These are phyloP conservation scores for Coleophora flavipennella DNA, from an alignment of 2,888 invertebrate genomes.

Conservation along the genomic window DNA sequence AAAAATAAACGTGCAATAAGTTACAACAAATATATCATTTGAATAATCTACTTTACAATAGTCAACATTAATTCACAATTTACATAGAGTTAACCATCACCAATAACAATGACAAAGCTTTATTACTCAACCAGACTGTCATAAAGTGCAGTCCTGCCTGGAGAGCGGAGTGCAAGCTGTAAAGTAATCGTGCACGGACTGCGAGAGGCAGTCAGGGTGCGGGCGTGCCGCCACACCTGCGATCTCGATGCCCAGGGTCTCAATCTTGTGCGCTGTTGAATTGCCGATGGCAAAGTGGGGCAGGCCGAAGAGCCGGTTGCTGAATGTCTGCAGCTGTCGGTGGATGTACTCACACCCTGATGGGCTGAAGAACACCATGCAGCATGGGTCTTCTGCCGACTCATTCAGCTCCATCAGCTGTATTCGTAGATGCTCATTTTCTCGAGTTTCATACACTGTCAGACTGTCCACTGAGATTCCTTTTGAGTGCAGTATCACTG, in stretches of 20 bases:
- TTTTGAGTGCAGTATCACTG: conserved; percentile 28
- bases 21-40: not conserved
- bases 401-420: conserved; percentile 40
- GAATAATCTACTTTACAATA: not conserved
- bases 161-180: not conserved
- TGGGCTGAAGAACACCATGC: conserved; percentile 61
- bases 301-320: conserved; percentile 37
- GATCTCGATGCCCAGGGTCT: conserved; percentile 54
- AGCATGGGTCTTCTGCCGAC: conserved; percentile 25
- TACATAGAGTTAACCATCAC: too few relatives aligned
- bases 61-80: not conserved
- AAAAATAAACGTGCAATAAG: too few relatives aligned
- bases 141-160: not conserved
- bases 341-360: conserved; percentile 60
- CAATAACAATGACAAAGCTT: too few relatives aligned
- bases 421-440: conserved; percentile 43
- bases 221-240: conserved; percentile 52
- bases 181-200: conserved; percentile 42
- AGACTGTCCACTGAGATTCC: conserved; percentile 38
- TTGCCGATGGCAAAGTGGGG: conserved; percentile 64
- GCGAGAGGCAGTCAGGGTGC: conserved; percentile 39
- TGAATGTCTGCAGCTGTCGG: conserved; percentile 53
- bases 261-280: conserved; percentile 58
- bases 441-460: conserved; percentile 57
- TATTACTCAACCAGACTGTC: not conserved